Evolutionary conservation across 2,113 vertebrate genomes (phyloP).

Genomic region (Scytalopus superciliaris): DNA sequence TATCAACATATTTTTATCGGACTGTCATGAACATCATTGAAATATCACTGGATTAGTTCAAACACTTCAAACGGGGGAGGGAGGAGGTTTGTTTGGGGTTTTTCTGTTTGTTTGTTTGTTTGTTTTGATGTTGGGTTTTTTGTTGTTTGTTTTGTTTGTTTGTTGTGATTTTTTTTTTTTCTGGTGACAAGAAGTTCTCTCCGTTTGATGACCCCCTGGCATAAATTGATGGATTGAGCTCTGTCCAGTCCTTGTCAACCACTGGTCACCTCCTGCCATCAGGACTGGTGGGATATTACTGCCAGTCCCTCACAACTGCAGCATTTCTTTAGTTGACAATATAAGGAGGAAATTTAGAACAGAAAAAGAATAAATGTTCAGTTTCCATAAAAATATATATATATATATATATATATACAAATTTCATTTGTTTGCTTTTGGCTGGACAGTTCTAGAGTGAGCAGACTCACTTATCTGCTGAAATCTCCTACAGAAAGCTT

Average conservation of each 20-base stretch:
- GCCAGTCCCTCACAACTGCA: background rate
- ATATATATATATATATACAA: no score
- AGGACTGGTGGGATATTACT: background rate
- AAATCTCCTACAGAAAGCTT: background rate
- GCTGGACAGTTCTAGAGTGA: background rate
- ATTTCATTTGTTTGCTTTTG: background rate
- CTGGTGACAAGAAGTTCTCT: background rate
- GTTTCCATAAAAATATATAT: no score
- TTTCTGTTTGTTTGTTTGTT: background rate
- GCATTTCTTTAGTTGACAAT: background rate
- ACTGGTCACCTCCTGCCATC: background rate
- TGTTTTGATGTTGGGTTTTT: background rate
- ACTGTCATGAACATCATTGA: rapidly evolving
- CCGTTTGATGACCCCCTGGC: background rate
- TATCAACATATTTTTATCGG: background rate
- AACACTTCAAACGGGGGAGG: background rate
- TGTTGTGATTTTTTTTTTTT: rapidly evolving
- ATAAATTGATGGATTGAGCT: background rate
- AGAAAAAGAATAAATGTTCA: no score
- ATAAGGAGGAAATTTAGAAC: background rate
- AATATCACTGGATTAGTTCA: background rate
- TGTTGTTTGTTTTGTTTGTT: background rate
- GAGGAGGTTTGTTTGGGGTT: no score
- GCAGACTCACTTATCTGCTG: background rate
- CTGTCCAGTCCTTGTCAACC: background rate